phyloP scores from a whole-genome alignment of 1,140 invertebrate genomes.

The Macrosteles quadrilineatus region DNA sequence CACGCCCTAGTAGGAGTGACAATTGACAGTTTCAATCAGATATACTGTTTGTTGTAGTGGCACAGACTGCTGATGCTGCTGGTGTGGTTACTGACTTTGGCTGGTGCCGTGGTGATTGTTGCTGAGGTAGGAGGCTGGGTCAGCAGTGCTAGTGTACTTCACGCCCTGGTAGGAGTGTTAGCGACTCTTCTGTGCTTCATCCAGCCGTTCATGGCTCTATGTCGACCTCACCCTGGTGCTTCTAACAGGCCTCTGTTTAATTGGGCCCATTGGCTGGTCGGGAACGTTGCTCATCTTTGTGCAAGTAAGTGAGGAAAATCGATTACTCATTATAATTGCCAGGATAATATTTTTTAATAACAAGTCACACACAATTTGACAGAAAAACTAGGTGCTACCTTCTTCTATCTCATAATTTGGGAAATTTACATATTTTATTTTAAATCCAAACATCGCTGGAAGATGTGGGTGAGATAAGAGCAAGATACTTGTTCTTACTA shows the following conservation, averaged over 20 bases:
- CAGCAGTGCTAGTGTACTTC: slow-evolving; percentile 65
- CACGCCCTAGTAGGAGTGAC: too few relatives aligned
- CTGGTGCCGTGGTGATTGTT: slow-evolving; percentile 80
- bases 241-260: slow-evolving; percentile 85
- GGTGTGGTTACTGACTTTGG: slow-evolving; percentile 75
- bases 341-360: background rate
- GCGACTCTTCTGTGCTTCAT: slow-evolving; percentile 80
- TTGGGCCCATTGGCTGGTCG: slow-evolving; percentile 91
- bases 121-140: slow-evolving; percentile 80
- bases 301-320: slow-evolving; percentile 86
- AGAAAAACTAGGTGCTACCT: too few relatives aligned
- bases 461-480: too few relatives aligned
- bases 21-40: background rate
- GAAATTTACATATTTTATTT: too few relatives aligned
- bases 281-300: slow-evolving; percentile 89
- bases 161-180: slow-evolving; percentile 77
- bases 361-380: too few relatives aligned
- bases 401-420: too few relatives aligned
- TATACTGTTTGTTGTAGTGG: slow-evolving; percentile 62
- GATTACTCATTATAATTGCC: too few relatives aligned
- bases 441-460: too few relatives aligned
- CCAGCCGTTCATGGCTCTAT: slow-evolving; percentile 85
- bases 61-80: slow-evolving; percentile 84
- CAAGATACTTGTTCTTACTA: too few relatives aligned
- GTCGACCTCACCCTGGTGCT: slow-evolving; percentile 82